These are phyloP conservation scores for Sarotherodon lohbergeri DNA, from an alignment of 2,113 vertebrate species.

Conservation along the genomic window DNA sequence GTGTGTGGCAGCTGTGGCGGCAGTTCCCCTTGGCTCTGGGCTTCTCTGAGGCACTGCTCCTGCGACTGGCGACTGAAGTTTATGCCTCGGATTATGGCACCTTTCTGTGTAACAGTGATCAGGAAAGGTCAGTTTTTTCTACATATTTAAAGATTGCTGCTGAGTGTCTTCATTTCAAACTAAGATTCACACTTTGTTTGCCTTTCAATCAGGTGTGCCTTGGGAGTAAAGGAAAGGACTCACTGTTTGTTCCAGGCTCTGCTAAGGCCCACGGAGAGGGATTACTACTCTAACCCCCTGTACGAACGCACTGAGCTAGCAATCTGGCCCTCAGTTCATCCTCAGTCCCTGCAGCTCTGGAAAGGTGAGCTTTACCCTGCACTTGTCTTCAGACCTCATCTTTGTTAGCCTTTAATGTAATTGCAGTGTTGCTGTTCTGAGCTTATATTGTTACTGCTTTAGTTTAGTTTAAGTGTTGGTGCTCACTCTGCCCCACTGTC, in stretches of 20 bases:
- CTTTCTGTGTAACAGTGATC: conserved; percentile 84
- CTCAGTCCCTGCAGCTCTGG: conserved; percentile 84
- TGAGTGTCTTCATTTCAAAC: neutral
- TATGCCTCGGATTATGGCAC: conserved; percentile 82
- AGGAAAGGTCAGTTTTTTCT: conserved; percentile 68
- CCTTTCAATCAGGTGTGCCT: conserved; percentile 62
- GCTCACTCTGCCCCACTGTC: neutral
- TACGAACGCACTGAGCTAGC: conserved; percentile 72
- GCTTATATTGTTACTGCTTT: fast-evolving
- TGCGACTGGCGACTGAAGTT: conserved; percentile 75
- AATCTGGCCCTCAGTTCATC: conserved; percentile 84
- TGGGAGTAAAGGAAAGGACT: conserved; percentile 74
- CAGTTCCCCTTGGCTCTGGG: conserved; percentile 84
- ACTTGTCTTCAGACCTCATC: neutral
- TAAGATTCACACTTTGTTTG: neutral
- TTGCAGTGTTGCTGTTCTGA: neutral
- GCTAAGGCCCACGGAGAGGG: conserved; percentile 51
- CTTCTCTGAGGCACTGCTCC: conserved; percentile 79
- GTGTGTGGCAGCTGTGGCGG: conserved; percentile 80
- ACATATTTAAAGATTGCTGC: neutral
- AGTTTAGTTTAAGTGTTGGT: neutral
- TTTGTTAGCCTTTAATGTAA: neutral
- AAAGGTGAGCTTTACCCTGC: conserved; percentile 63
- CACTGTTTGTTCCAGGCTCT: conserved; percentile 82
- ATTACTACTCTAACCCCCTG: conserved; percentile 71